These are phyloP conservation scores for Pentalonia nigronervosa DNA, from an alignment of 1,140 invertebrate genomes.

Conservation along the genomic window DNA sequence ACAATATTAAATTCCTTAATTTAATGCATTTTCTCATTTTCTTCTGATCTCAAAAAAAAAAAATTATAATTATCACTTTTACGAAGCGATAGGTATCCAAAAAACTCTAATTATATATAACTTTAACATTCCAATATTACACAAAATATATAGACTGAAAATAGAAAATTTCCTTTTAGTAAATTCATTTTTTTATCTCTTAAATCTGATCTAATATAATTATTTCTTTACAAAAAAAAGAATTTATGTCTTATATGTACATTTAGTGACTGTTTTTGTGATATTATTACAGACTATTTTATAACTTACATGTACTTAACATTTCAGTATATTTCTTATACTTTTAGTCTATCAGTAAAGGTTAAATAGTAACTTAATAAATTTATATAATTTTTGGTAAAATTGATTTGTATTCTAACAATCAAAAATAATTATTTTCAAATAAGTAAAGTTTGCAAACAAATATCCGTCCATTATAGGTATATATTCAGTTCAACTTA, in stretches of 20 bases:
- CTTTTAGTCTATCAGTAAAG: background rate
- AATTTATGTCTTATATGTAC: slow-evolving; percentile 5
- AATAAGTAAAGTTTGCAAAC: background rate
- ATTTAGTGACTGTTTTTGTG: slow-evolving; percentile 27
- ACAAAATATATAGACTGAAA: slow-evolving; percentile 37
- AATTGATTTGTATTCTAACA: background rate
- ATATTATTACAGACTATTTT: background rate
- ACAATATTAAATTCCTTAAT: background rate
- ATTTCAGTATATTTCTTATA: background rate
- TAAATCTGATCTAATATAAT: background rate
- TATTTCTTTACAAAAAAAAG: slow-evolving; percentile 37
- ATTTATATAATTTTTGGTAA: background rate
- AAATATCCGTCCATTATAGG: slow-evolving; percentile 29
- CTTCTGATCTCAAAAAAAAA: slow-evolving; percentile 12
- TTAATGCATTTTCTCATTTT: background rate
- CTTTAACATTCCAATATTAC: slow-evolving; percentile 21
- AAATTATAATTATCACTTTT: background rate
- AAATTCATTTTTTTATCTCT: background rate
- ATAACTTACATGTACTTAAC: background rate
- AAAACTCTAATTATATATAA: background rate
- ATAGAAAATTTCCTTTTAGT: slow-evolving; percentile 28
- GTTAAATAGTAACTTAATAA: background rate
- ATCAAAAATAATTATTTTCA: background rate
- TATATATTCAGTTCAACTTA: background rate
- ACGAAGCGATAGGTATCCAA: background rate